phyloP scores from a whole-genome alignment of 2,797 vertebrate genomes.

The Monodelphis domestica region DNA sequence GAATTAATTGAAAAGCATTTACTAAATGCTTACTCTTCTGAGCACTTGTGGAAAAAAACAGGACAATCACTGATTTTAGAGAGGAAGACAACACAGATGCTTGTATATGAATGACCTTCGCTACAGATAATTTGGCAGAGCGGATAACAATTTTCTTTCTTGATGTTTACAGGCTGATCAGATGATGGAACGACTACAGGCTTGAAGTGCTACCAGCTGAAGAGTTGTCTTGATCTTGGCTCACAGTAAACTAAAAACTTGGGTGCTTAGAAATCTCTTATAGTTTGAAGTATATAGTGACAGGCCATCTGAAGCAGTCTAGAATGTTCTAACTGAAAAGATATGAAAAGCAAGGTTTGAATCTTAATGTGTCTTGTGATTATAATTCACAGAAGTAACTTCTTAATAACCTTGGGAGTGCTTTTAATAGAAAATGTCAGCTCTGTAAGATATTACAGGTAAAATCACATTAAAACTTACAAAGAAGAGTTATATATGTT shows the following conservation, averaged over 20 bases:
- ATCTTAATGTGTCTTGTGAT: slow-evolving; percentile 44
- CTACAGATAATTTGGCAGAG: not conserved
- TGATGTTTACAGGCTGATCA: slow-evolving; percentile 90
- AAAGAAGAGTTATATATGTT: slow-evolving; percentile 38
- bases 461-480: slow-evolving; percentile 52
- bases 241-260: slow-evolving; percentile 40
- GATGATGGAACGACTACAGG: slow-evolving; percentile 91
- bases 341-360: not conserved
- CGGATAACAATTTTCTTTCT: slow-evolving; percentile 66
- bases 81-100: not conserved
- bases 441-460: slow-evolving; percentile 38
- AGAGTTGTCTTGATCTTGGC: slow-evolving; percentile 55
- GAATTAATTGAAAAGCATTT: not conserved
- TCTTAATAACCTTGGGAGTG: slow-evolving; percentile 41
- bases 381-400: slow-evolving; percentile 21
- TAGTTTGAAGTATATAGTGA: slow-evolving; percentile 67
- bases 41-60: not conserved
- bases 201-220: slow-evolving; percentile 86
- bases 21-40: not conserved
- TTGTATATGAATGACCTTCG: not conserved
- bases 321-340: slow-evolving; percentile 47
- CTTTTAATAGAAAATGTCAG: slow-evolving; percentile 49
- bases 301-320: slow-evolving; percentile 18
- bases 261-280: slow-evolving; percentile 61
- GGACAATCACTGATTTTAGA: not conserved